Evolutionary conservation across 2,797 vertebrate genomes (phyloP), one percentile per base, ranked within the genome.

Genomic region (Mionectes olivaceus): DNA sequence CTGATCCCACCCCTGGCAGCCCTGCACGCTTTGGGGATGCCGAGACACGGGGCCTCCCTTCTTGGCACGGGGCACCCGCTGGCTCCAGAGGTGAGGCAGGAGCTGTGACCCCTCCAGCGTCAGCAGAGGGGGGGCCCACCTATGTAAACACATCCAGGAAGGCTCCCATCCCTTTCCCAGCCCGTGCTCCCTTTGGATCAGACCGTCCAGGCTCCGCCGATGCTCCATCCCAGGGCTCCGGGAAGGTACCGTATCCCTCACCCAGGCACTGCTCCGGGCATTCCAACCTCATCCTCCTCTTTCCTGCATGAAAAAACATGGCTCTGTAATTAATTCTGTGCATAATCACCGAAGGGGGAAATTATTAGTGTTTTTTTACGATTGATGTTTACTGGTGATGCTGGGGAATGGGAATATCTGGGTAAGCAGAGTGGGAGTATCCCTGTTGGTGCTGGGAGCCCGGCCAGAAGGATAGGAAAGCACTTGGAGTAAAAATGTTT

Each of bases 121-220:
- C 87, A 70, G 88, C 1, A 30, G 28, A 39, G 93, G 93, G 78
- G 91, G 41, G 87, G 14, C 78, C 68, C 92, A 95, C 83, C 93
- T 89, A 88, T 80, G 55, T 82, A 89, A 96, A 84, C 83, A 96
- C 12, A 2, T 41, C 69, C 95, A 94, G 96, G 95, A 81, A 96
- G 24, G 92, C 35, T 53, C 79, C 37, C 7, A 4, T 49, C 69
- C 68, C 76, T 69, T 80, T 83, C 11, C 83, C 69, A 52, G 6
- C 15, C 79, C 2, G 3, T 7, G 11, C 81, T 52, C 1, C 78
- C 90, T 75, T 80, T 2, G 3, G 70, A 60, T 43, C 92, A 44
- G 32, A 80, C 13, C 18, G 0, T 7, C 11, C 41, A 5, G 25
- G 44, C 61, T 73, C 52, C 0, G 0, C 90, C 0, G 37, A 81